Conservation (phyloP, 1,140 invertebrate species). For the Paraescarpia echinospica region DNA sequence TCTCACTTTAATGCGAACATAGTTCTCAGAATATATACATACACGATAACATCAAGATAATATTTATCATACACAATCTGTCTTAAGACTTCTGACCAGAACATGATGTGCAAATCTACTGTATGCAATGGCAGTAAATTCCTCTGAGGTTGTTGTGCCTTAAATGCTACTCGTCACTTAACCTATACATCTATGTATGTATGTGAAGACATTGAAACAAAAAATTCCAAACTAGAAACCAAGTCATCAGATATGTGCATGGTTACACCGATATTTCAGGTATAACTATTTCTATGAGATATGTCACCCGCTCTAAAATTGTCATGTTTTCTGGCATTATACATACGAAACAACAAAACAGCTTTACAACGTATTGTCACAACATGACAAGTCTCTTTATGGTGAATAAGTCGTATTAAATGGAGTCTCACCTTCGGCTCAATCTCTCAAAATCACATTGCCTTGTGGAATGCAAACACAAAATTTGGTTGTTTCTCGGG, state of each 20-base stretch:
- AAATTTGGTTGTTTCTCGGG: not conserved
- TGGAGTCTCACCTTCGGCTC: not conserved
- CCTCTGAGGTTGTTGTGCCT: not conserved
- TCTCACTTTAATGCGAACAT: not conserved
- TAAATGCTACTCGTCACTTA: not conserved
- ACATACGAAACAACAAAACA: not conserved
- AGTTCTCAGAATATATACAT: not conserved
- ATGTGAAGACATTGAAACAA: not conserved
- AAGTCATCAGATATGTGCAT: not conserved
- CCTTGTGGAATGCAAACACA: not conserved
- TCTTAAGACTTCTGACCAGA: not conserved
- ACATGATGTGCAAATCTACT: not conserved
- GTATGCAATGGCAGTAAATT: not conserved
- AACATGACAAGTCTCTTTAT: not conserved
- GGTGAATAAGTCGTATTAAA: not conserved
- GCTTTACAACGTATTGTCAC: not conserved
- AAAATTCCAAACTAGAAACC: not conserved
- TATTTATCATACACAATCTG: not conserved
- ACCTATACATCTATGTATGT: not conserved
- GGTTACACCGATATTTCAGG: not conserved
- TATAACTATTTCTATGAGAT: not conserved
- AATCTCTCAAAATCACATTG: not conserved
- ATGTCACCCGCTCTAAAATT: not conserved
- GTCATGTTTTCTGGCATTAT: not conserved
- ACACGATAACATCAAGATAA: not conserved